A percentile compares a stretch with the other conserved stretches of the same genome.
phyloP scores from a whole-genome alignment of 2,797 vertebrate species.

The Diglossa cyanea region DNA sequence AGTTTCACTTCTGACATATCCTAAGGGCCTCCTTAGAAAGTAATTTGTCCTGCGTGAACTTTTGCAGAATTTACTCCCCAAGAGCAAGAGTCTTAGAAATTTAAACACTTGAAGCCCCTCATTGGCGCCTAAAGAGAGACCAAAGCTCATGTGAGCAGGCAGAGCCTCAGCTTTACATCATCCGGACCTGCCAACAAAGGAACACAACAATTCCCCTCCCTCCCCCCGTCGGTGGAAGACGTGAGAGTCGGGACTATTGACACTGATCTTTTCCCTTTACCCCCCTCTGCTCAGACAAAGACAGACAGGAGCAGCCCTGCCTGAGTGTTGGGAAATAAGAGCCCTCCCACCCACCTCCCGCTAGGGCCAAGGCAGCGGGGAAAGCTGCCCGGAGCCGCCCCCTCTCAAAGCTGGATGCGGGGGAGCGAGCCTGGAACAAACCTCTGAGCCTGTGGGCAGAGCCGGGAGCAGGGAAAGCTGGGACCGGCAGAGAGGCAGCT shows the following conservation, averaged over 20 bases:
- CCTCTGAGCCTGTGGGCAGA: conserved; percentile 46
- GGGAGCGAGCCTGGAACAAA: conserved; percentile 28
- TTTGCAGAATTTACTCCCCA: not conserved
- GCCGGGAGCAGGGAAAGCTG: conserved; percentile 1
- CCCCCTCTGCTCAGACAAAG: not conserved
- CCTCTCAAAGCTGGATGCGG: not conserved
- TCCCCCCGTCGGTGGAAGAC: not conserved
- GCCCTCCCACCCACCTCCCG: conserved; percentile 18
- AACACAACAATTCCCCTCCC: not conserved
- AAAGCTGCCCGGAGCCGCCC: conserved; percentile 18
- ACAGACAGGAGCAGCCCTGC: not conserved
- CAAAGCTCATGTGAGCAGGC: not conserved
- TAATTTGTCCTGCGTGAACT: not conserved
- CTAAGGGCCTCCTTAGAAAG: not conserved
- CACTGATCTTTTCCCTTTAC: not conserved
- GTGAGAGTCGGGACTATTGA: not conserved
- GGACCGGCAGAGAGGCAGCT: not conserved
- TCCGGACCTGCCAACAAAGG: not conserved
- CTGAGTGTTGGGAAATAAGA: not conserved
- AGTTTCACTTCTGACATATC: not conserved
- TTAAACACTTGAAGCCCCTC: not conserved
- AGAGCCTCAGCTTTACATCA: not conserved
- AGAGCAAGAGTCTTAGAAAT: not conserved
- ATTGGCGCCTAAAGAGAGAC: not conserved
- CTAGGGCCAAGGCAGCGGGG: not conserved